Evolutionary conservation across 2,888 invertebrate genomes (phyloP), one percentile per base, ranked within the genome.

Genomic region (Orthosia gothica): DNA sequence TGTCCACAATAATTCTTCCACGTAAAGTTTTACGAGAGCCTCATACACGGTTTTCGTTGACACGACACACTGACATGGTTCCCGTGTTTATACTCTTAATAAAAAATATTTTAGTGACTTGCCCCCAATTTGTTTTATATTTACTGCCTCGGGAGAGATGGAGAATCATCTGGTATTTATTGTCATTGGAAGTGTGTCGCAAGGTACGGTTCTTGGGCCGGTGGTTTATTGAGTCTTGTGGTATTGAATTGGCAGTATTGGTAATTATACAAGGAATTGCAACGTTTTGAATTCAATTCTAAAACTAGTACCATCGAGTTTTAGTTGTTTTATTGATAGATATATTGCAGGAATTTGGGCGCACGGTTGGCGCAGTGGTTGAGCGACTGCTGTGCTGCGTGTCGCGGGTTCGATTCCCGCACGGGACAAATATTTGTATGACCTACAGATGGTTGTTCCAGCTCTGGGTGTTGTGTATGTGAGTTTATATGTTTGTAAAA

Each of bases 21-120:
- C 85, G 82, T 86, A 82, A 87, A 76, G 47, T 86, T 86, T 83
- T 86, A 86, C 76, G 88, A 69, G 70, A 62, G 67, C 73, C 74
- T 74, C 55, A 66, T 82, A 78, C 79, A 84, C 74, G 76, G 67
- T 68, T 76, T 79, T 69, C 76, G 79, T 79, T 76, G 88, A 88
- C 85, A 66, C 61, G 85, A 70, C 82, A 82, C 58, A 84, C 87
- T 86, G 82, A 80, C 86, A 84, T 68, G 88, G 81, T 79, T 80
- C 70, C 67, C 40, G 65, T 84, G 79, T 82, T 82, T 88, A 72
- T 86, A 59, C 74, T 78, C 69, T 81, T 79, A 81, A 84, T 86
- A 86, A 88, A 87, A 85, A 75, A 81, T 88, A 87, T 84, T 74
- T 84, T 78, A 72, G 85, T 74, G 76, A 82, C 76, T 68, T 79